Evolutionary conservation across 2,888 invertebrate species (phyloP).

Genomic region (Agrilus mali): DNA sequence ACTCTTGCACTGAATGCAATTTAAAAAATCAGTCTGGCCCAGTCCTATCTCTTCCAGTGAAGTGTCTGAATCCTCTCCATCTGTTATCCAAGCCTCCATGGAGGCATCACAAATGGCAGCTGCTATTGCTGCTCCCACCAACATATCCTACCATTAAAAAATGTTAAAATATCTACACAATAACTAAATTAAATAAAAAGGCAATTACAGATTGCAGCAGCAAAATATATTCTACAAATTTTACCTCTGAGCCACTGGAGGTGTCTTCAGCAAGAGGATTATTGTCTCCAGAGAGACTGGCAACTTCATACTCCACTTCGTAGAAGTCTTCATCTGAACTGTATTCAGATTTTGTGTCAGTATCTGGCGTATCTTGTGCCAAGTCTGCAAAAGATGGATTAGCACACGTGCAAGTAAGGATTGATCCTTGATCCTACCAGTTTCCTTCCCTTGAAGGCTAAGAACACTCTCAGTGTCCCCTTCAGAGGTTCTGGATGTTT

Average conservation of each 20-base stretch:
- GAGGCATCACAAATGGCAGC: slow-evolving; percentile 27
- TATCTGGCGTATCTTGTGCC: slow-evolving; percentile 30
- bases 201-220: background rate
- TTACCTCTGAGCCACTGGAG: slow-evolving; percentile 42
- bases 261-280: slow-evolving; percentile 33
- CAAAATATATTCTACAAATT: slow-evolving; percentile 4
- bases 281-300: slow-evolving; percentile 36
- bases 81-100: slow-evolving; percentile 28
- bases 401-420: slow-evolving; percentile 11
- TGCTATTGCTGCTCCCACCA: slow-evolving; percentile 23
- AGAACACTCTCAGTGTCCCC: slow-evolving; percentile 45
- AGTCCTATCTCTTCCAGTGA: slow-evolving; percentile 33
- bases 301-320: slow-evolving; percentile 34
- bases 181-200: background rate
- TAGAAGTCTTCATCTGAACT: slow-evolving; percentile 6
- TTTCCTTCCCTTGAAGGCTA: slow-evolving; percentile 52
- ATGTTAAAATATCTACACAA: slow-evolving; percentile 13
- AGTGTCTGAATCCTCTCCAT: slow-evolving; percentile 29
- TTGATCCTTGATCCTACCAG: slow-evolving; percentile 37
- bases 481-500: slow-evolving; percentile 30
- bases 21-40: slow-evolving; percentile 46
- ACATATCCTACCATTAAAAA: slow-evolving; percentile 9
- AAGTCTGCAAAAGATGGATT: slow-evolving; percentile 29
- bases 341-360: slow-evolving; percentile 22
- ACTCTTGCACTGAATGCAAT: slow-evolving; percentile 50